phyloP scores from a whole-genome alignment of 2,113 vertebrate genomes.

The Muntiacus muntjak region DNA sequence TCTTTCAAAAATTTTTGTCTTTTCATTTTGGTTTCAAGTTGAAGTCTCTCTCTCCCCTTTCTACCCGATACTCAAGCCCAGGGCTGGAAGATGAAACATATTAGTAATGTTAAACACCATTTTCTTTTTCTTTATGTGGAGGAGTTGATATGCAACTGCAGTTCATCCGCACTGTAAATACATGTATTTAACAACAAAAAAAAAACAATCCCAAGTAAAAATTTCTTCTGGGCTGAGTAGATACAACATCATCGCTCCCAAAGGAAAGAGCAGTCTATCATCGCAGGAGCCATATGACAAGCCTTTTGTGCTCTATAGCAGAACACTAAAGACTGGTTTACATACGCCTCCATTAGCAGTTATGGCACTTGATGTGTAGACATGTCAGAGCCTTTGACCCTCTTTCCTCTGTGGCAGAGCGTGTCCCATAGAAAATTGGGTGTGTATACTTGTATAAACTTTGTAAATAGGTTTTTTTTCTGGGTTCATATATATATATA shows the following conservation, averaged over 20 bases:
- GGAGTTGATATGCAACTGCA: slow-evolving; percentile 86
- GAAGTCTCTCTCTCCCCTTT: slow-evolving; percentile 78
- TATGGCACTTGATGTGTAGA: slow-evolving; percentile 81
- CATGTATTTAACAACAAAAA: slow-evolving; percentile 83
- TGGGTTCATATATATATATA: slow-evolving; percentile 81
- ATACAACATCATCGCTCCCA: slow-evolving; percentile 80
- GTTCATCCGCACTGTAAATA: slow-evolving; percentile 87
- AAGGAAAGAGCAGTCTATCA: slow-evolving; percentile 83
- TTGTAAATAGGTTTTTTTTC: slow-evolving; percentile 87
- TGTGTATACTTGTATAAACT: slow-evolving; percentile 91
- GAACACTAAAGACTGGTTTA: slow-evolving; percentile 85
- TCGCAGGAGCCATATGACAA: slow-evolving; percentile 81
- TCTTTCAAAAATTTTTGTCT: slow-evolving; percentile 43
- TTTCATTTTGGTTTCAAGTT: slow-evolving; percentile 85
- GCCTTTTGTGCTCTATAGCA: slow-evolving; percentile 77
- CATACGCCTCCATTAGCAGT: slow-evolving; percentile 78
- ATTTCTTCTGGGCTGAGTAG: slow-evolving; percentile 81
- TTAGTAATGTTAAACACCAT: slow-evolving; percentile 84
- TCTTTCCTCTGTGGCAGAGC: slow-evolving; percentile 83
- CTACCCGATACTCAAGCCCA: slow-evolving; percentile 83
- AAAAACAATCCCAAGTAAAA: slow-evolving; percentile 74
- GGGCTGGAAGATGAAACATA: slow-evolving; percentile 82
- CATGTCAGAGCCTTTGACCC: slow-evolving; percentile 82
- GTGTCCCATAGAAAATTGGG: slow-evolving; percentile 84
- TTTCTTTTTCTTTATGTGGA: slow-evolving; percentile 76